phyloP scores from a whole-genome alignment of 2,113 vertebrate species.

The Ophiodon elongatus region DNA sequence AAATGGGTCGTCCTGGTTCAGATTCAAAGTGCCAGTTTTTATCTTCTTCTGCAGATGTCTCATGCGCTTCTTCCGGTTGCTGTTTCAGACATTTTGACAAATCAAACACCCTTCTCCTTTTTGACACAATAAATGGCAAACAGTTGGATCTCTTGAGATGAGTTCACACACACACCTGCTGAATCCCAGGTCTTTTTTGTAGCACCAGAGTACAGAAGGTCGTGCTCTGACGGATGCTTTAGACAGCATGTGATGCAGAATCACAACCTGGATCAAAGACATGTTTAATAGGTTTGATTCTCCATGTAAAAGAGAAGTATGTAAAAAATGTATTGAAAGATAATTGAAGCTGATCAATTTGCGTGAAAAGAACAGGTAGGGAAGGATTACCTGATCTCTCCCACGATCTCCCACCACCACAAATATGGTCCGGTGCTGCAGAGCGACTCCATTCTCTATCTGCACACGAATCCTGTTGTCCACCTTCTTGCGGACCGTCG shows the following conservation, averaged over 20 bases:
- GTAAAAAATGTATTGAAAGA: background rate
- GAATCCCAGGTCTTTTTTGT: conserved; percentile 97
- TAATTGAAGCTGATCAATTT: too few species aligned
- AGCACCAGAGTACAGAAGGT: conserved; percentile 97
- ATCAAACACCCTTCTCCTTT: background rate
- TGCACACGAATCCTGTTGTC: conserved; percentile 96
- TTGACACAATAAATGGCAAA: background rate
- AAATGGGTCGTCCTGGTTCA: conserved; percentile 96
- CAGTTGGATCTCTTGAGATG: background rate
- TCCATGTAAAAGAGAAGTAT: background rate
- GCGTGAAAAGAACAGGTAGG: too few species aligned
- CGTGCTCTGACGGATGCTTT: conserved; percentile 94
- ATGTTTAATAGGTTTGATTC: background rate
- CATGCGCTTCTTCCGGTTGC: conserved; percentile 98
- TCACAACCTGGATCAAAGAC: conserved; percentile 89
- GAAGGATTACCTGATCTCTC: conserved; percentile 91
- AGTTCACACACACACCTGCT: conserved; percentile 88
- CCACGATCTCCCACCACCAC: conserved; percentile 95
- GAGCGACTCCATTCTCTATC: conserved; percentile 95
- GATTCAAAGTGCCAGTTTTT: conserved; percentile 91
- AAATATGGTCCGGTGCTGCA: conserved; percentile 90
- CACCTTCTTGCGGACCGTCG: conserved; percentile 93
- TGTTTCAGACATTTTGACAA: conserved; percentile 72
- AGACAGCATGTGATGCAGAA: conserved; percentile 98
- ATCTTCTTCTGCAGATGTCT: conserved; percentile 98